Percentiles rank a stretch among this genome's conserved stretches.
These are phyloP conservation scores for Homarus americanus DNA, from an alignment of 1,140 invertebrate genomes.

Conservation along the genomic window DNA sequence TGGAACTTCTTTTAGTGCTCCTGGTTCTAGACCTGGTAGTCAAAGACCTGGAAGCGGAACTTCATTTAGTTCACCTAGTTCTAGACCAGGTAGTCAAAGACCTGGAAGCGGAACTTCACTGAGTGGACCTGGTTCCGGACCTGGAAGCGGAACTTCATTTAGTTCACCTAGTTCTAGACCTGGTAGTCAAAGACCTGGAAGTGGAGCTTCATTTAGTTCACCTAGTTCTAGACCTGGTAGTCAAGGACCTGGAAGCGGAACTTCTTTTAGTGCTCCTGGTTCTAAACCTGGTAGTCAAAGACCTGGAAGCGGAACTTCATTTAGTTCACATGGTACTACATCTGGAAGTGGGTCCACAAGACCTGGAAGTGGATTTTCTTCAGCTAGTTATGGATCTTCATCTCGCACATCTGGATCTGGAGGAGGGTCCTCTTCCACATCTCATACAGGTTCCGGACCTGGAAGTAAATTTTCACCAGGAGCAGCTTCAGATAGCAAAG, in stretches of 20 bases:
- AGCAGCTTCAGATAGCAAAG: background rate
- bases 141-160: no score
- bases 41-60: background rate
- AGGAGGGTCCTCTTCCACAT: background rate
- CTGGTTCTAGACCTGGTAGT: background rate
- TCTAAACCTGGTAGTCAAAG: background rate
- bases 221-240: background rate
- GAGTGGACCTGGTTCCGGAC: no score
- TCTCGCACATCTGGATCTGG: background rate
- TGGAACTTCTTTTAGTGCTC: background rate
- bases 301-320: background rate
- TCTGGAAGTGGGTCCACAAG: background rate
- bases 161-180: no score
- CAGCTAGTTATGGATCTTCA: background rate
- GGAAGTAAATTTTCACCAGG: background rate
- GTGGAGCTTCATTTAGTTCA: no score
- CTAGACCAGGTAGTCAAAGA: background rate
- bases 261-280: background rate
- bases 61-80: background rate
- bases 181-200: background rate
- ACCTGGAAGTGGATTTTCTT: slow-evolving; percentile 1
- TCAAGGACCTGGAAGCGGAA: background rate
- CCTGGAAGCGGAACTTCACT: background rate
- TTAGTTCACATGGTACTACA: background rate
- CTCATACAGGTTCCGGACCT: background rate